Percentiles rank a stretch among this genome's conserved stretches.
Evolutionary conservation across 2,113 vertebrate species (phyloP).

Genomic region (Petrocephalus zakoni): DNA sequence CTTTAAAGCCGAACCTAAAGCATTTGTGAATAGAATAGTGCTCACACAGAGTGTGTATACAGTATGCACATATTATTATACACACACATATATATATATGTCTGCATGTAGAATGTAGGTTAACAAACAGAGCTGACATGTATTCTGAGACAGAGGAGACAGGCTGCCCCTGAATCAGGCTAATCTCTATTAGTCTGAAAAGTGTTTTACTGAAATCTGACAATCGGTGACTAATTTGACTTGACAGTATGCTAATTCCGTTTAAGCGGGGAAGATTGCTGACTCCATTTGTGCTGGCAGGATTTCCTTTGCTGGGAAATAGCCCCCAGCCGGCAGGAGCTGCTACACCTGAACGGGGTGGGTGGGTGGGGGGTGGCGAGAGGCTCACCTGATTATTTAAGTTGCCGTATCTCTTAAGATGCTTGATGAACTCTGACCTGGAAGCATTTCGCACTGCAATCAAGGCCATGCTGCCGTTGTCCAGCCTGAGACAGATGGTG

Average conservation of each 20-base stretch:
- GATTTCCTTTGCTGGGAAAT: conserved; percentile 24
- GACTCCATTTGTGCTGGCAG: conserved; percentile 41
- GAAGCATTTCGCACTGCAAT: conserved; percentile 76
- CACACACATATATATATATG: background rate
- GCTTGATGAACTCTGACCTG: conserved; percentile 86
- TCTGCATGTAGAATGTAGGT: conserved; percentile 39
- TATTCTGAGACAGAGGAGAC: conserved; percentile 36
- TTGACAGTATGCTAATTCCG: conserved; percentile 63
- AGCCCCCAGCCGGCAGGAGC: background rate
- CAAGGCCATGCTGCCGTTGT: conserved; percentile 83
- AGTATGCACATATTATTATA: background rate
- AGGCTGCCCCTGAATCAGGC: conserved; percentile 48
- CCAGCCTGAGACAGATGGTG: conserved; percentile 64
- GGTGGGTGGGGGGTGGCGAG: background rate
- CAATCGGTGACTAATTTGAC: conserved; percentile 58
- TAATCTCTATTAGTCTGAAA: conserved; percentile 64
- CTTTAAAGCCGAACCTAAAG: background rate
- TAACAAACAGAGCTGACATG: conserved; percentile 33
- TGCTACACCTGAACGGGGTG: background rate
- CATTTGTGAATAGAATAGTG: background rate
- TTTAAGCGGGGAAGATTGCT: conserved; percentile 50
- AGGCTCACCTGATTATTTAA: conserved; percentile 64
- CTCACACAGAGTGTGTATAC: background rate
- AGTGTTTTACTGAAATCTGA: conserved; percentile 55
- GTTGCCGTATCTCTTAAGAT: conserved; percentile 80